Evolutionary conservation across 1,140 invertebrate species (phyloP).

Genomic region (Lordiphosa stackelbergi): DNA sequence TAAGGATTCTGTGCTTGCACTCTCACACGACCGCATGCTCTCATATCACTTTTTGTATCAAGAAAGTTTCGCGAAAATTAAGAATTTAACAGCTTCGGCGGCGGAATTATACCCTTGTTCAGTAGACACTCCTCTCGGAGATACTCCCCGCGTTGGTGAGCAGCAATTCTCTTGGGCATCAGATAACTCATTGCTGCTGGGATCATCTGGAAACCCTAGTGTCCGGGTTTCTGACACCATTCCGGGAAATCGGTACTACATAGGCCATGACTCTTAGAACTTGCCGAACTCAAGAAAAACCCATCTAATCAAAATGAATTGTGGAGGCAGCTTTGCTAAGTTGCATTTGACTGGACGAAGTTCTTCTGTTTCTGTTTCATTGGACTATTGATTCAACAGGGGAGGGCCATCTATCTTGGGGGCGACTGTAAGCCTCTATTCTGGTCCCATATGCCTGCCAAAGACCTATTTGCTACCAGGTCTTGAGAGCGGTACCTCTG

Average conservation of each 20-base stretch:
- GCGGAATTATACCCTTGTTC: background rate
- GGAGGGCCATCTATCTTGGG: background rate
- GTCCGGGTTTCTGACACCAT: background rate
- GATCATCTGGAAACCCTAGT: background rate
- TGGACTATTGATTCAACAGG: background rate
- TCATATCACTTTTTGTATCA: background rate
- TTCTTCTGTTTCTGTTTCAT: background rate
- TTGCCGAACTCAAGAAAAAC: too few species aligned
- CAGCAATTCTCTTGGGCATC: constrained; percentile 7
- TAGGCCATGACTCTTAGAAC: too few species aligned
- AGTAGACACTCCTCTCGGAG: background rate
- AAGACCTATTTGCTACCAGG: background rate
- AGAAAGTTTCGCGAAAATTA: background rate
- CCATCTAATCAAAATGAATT: background rate
- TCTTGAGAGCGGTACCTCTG: background rate
- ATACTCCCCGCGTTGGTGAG: background rate
- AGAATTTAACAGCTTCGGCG: background rate
- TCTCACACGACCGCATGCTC: too few species aligned
- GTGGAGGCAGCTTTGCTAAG: background rate
- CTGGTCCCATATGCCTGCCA: background rate
- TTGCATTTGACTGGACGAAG: background rate
- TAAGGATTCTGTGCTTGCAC: too few species aligned
- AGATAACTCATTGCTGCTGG: background rate
- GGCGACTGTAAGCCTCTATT: background rate
- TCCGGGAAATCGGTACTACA: too few species aligned